Evolutionary conservation across 2,888 invertebrate genomes (phyloP).

Genomic region (Thyatira batis): DNA sequence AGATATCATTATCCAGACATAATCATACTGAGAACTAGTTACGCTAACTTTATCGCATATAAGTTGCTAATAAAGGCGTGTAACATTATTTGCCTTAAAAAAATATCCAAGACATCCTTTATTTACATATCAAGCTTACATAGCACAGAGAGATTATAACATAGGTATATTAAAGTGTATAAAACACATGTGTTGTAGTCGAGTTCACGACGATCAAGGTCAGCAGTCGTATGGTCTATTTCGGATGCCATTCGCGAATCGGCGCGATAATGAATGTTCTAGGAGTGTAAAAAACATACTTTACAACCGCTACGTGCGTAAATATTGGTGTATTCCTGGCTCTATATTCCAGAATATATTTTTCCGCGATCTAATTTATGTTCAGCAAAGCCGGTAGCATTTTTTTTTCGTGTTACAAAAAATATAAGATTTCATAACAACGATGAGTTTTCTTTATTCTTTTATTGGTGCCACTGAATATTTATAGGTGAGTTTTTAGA

Average conservation of each 20-base stretch:
- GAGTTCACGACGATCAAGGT: slow-evolving; percentile 3
- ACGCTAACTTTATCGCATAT: too few relatives aligned
- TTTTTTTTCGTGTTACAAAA: background rate
- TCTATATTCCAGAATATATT: background rate
- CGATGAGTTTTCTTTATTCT: too few relatives aligned
- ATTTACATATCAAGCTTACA: too few relatives aligned
- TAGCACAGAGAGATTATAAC: too few relatives aligned
- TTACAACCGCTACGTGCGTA: background rate
- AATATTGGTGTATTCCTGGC: background rate
- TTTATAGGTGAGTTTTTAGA: too few relatives aligned
- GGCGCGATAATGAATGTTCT: background rate
- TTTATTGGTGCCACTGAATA: too few relatives aligned
- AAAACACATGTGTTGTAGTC: background rate
- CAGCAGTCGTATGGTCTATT: background rate
- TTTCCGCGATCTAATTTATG: background rate
- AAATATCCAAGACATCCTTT: too few relatives aligned
- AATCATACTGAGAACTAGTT: too few relatives aligned
- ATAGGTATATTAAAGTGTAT: background rate
- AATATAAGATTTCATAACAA: background rate
- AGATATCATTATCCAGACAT: too few relatives aligned
- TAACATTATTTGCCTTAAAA: too few relatives aligned
- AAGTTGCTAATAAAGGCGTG: too few relatives aligned
- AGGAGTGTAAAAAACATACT: background rate
- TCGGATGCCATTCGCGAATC: background rate
- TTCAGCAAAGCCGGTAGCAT: background rate